Base-by-base conservation (phyloP, 2,888 invertebrate genomes). In the Pristionchus fissidentatus region DNA sequence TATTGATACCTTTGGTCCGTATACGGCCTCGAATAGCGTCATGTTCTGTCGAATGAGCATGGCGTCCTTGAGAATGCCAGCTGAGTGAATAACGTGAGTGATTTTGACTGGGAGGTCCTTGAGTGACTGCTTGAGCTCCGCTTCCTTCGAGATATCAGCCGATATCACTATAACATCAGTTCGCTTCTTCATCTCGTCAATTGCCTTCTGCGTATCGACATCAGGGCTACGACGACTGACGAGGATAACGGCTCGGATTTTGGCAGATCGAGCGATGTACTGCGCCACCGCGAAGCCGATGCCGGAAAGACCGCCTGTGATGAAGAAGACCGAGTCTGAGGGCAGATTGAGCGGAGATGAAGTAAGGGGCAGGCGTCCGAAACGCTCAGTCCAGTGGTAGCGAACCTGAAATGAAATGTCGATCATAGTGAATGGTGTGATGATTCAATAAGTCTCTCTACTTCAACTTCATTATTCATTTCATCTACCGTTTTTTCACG, bases 251-350 rank as follows among this genome's bases (percentile, higher is more conserved):
- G 85, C 85, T 4, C 84, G 84, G 1, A 87, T 87, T 52, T 86
- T 85, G 19, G 66, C 83, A 55, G 85, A 84, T 1, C 83, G 15
- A n/a, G 79, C 84, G 41, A 89, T 84, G 60, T 79, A 87, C n/a
- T 86, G 84, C 29, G 89, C 90, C 77, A 89, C 88, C 8, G 85
- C 87, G 41, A 88, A 85, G 8, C 91, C 91, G 19, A 91, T 89
- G 26, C 91, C 91, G 52, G 88, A 87, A 32, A 90, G 85, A 57
- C 91, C 91, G 29, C 91, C 91, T 7, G 90, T 90, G 1, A 91
- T 87, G 57, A 91, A 57, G 90, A 90, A 55, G n/a, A 57, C 79
- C 0, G 79, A 49, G 22, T 1, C 0, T 1, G 38, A 15, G n/a
- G 79, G 79, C 85, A 79, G 57, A 15, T 13, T 41, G 38, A 79